Percentiles rank a stretch among this genome's conserved stretches.
Conservation (phyloP, 2,113 vertebrate genomes). For the Oncorhynchus keta region DNA sequence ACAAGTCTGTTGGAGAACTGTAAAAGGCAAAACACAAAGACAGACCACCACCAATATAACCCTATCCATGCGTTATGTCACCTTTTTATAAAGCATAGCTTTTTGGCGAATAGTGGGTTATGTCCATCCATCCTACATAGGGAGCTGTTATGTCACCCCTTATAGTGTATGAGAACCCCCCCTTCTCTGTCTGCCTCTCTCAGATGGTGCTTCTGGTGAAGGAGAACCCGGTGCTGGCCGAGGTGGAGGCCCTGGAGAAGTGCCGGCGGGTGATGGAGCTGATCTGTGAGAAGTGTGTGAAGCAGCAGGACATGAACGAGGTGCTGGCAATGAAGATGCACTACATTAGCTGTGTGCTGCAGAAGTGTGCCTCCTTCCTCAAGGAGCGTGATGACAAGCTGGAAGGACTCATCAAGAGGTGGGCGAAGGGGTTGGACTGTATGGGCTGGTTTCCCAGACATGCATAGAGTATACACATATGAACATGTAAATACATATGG, state of each 20-base stretch:
- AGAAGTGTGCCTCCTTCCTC: slow-evolving; percentile 86
- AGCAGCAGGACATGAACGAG: slow-evolving; percentile 98
- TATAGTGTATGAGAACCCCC: too few species aligned
- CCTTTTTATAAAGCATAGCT: too few species aligned
- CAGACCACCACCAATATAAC: too few species aligned
- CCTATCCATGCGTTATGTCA: too few species aligned
- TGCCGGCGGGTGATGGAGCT: slow-evolving; percentile 92
- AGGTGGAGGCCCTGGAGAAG: slow-evolving; percentile 83
- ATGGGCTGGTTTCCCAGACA: too few species aligned
- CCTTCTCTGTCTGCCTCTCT: slow-evolving; percentile 10
- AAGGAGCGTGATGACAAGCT: slow-evolving; percentile 88
- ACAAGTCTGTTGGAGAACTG: too few species aligned
- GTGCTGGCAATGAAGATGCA: slow-evolving; percentile 99
- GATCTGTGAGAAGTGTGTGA: slow-evolving; percentile 95
- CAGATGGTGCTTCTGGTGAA: slow-evolving; percentile 91
- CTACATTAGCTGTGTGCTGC: slow-evolving; percentile 91
- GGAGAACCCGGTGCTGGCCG: slow-evolving; percentile 89
- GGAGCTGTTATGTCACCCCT: too few species aligned
- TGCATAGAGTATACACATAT: too few species aligned
- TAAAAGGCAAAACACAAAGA: too few species aligned
- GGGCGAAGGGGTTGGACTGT: background rate
- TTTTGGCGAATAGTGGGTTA: too few species aligned
- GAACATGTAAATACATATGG: too few species aligned
- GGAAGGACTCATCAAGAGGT: slow-evolving; percentile 90
- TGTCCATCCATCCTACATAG: too few species aligned